Percentiles rank a stretch among this genome's conserved stretches.
Evolutionary conservation across 2,888 invertebrate species (phyloP).

Genomic region (Odontocolon sp.): DNA sequence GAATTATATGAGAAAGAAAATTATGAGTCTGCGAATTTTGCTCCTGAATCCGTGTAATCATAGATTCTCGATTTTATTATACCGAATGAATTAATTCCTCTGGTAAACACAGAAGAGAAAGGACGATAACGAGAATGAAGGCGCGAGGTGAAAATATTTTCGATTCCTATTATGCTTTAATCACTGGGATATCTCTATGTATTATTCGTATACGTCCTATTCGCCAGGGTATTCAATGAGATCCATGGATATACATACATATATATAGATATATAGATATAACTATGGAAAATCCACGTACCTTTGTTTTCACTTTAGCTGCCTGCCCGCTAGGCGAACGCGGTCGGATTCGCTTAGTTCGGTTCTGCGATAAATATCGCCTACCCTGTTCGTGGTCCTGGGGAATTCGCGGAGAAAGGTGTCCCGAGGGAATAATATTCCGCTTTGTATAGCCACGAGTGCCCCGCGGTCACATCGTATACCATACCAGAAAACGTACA

Average conservation of each 20-base stretch:
- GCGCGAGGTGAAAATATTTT: conserved; percentile 43
- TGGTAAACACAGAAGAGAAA: background rate
- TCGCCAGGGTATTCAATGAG: conserved; percentile 26
- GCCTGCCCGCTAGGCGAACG: conserved; percentile 13
- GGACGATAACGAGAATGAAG: background rate
- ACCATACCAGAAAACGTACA: background rate
- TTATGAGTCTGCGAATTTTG: conserved; percentile 10
- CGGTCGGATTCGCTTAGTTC: conserved; percentile 55
- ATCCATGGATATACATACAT: conserved; percentile 30
- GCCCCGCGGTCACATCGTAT: conserved; percentile 64
- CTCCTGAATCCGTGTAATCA: background rate
- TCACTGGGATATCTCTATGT: conserved; percentile 30
- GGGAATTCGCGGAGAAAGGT: conserved; percentile 60
- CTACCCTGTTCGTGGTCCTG: conserved; percentile 62
- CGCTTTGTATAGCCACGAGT: conserved; percentile 71
- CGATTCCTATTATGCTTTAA: conserved; percentile 32
- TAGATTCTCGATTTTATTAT: conserved; percentile 4
- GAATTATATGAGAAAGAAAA: conserved; percentile 10
- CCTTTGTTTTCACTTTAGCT: conserved; percentile 74
- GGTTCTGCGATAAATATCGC: conserved; percentile 76
- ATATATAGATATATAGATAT: no score
- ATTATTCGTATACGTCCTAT: conserved; percentile 5
- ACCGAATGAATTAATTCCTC: conserved; percentile 11
- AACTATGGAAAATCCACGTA: conserved; percentile 46
- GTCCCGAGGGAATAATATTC: conserved; percentile 76